Evolutionary conservation across 2,113 vertebrate species (phyloP).

Genomic region (Zosterops japonicus): DNA sequence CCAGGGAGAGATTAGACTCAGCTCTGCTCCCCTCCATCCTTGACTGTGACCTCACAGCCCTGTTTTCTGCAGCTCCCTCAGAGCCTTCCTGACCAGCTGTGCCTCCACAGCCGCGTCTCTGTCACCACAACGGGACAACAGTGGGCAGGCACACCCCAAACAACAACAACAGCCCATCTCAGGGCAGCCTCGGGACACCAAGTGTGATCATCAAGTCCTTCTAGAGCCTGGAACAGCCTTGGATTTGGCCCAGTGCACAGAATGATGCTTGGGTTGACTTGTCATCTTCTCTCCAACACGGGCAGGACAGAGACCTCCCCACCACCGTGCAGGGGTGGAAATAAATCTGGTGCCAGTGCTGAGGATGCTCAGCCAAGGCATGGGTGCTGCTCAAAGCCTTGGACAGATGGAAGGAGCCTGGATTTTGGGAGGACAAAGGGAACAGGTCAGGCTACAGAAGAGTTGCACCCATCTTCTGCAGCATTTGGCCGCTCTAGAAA

Average conservation of each 20-base stretch:
- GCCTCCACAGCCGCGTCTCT: rapidly evolving
- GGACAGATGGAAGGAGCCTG: background rate
- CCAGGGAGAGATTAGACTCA: background rate
- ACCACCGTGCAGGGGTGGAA: rapidly evolving
- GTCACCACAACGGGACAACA: background rate
- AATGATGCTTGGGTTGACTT: background rate
- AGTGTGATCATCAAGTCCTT: background rate
- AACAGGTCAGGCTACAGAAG: background rate
- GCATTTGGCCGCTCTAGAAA: background rate
- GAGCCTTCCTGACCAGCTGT: background rate
- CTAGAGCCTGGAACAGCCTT: background rate
- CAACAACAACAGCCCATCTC: background rate
- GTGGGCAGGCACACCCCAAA: background rate
- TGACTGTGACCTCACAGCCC: background rate
- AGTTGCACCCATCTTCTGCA: background rate
- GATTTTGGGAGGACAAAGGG: background rate
- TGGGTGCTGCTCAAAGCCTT: rapidly evolving
- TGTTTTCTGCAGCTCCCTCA: background rate
- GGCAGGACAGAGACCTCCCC: background rate
- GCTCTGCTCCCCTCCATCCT: background rate
- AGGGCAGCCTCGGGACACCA: background rate
- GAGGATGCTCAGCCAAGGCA: background rate
- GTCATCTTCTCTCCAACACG: rapidly evolving
- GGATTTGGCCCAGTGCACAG: background rate
- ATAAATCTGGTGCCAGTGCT: background rate